A percentile compares a stretch with the other conserved stretches of the same genome.
phyloP scores from a whole-genome alignment of 2,888 invertebrate genomes.

The Podabrus alpinus region DNA sequence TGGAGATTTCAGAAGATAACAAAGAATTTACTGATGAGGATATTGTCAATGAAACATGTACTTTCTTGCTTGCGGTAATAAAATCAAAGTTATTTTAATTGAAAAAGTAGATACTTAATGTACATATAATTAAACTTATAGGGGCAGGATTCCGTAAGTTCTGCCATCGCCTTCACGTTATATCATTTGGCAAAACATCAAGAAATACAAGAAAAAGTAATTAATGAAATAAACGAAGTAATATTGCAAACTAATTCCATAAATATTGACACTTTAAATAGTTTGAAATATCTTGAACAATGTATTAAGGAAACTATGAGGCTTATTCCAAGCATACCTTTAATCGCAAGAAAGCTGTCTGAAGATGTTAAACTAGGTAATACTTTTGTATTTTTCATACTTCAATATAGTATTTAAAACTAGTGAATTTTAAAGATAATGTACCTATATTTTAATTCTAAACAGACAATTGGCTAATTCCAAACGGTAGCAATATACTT shows the following conservation, averaged over 20 bases:
- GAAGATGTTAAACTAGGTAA: conserved; percentile 64
- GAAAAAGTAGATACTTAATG: not conserved
- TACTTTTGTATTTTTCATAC: no score
- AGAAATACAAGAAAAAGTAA: conserved; percentile 57
- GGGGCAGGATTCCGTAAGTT: conserved; percentile 67
- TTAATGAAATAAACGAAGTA: conserved; percentile 58
- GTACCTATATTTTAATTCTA: not conserved
- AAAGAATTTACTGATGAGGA: conserved; percentile 61
- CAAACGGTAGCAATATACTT: conserved; percentile 60
- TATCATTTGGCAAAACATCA: conserved; percentile 60
- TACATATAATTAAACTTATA: conserved; percentile 38
- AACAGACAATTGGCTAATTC: conserved; percentile 56
- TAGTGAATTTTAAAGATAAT: no score
- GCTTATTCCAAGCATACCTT: conserved; percentile 69
- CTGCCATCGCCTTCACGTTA: conserved; percentile 62
- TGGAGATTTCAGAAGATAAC: conserved; percentile 59
- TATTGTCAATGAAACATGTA: conserved; percentile 64
- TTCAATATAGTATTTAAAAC: no score
- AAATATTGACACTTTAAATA: conserved; percentile 62
- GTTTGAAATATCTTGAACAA: conserved; percentile 70
- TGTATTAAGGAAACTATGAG: conserved; percentile 72
- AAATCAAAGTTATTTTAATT: not conserved
- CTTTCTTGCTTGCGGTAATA: conserved; percentile 64
- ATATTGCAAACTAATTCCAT: conserved; percentile 56
- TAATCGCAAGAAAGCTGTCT: conserved; percentile 63